Percentiles rank a stretch among this genome's conserved stretches.
Evolutionary conservation across 1,140 invertebrate species (phyloP).

Genomic region (Pseudomyrmex concolor): DNA sequence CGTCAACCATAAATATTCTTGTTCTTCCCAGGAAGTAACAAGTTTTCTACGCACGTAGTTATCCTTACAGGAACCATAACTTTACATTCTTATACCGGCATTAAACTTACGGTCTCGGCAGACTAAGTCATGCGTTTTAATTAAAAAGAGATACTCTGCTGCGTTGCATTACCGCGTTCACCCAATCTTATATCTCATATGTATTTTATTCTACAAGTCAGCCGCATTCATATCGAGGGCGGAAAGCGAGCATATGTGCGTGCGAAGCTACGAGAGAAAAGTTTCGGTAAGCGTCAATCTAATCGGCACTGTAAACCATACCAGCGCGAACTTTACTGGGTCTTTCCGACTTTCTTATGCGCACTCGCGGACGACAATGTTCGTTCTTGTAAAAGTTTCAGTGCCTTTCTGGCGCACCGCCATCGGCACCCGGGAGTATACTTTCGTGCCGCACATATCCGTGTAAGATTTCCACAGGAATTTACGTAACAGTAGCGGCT

Average conservation of each 20-base stretch:
- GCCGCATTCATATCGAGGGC: background rate
- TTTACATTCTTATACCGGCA: background rate
- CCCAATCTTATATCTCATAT: no score
- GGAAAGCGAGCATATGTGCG: background rate
- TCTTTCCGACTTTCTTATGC: slow-evolving; percentile 50
- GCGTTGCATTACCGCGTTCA: background rate
- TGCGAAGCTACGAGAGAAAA: slow-evolving; percentile 25
- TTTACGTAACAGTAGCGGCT: slow-evolving; percentile 28
- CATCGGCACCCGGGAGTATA: slow-evolving; percentile 17
- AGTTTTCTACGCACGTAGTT: slow-evolving; percentile 18
- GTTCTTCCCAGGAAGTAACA: background rate
- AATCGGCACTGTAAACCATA: slow-evolving; percentile 50
- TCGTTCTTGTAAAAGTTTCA: slow-evolving; percentile 57
- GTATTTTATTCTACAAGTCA: background rate
- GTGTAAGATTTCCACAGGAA: slow-evolving; percentile 31
- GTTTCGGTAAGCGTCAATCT: slow-evolving; percentile 38
- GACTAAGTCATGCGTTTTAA: slow-evolving; percentile 19
- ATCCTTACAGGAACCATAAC: background rate
- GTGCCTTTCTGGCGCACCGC: slow-evolving; percentile 31
- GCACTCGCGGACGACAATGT: slow-evolving; percentile 44
- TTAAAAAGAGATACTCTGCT: background rate
- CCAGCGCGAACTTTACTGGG: slow-evolving; percentile 23
- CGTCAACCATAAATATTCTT: background rate
- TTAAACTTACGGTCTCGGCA: slow-evolving; percentile 20
- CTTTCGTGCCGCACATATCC: background rate